Evolutionary conservation across 2,888 invertebrate species (phyloP), one percentile per base, ranked within the genome.

Genomic region (Siphonodentalium dalli): DNA sequence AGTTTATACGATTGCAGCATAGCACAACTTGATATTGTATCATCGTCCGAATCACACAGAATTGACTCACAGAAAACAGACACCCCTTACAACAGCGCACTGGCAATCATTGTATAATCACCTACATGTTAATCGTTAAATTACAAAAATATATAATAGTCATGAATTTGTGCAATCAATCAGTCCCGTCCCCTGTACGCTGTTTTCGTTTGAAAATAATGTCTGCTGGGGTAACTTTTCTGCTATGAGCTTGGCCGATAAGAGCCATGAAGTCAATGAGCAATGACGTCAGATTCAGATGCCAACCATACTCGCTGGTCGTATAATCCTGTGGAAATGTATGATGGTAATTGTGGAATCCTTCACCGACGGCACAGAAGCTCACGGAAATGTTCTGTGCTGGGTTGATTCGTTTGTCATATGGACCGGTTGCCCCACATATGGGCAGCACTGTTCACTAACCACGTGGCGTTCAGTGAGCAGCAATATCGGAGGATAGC

Each of bases 261-360:
- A 87, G 87, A 11, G 91, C 89, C 82, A 90, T 90, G 74, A 90
- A 86, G 77, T 92, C 90, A 66, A 92, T 90, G 77, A 92, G 89
- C 11, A 85, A 83, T 0, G 90, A 89, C 0, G 91, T 90, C 67
- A 89, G 84, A 78, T 92, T 92, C 20, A 88, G 81, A 54, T 86
- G 61, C 72, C 75, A 78, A 42, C 91, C 91, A n/a, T 91, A 84
- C 79, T 95, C 94, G 6, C 92, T 89, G 24, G 93, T 90, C 74
- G 91, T 90, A 85, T 94, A 94, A 81, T 94, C 94, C 89, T 91
- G 92, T 0, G 93, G 93, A 82, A 94, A 94, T 0, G 90, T 89
- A 82, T 94, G 94, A 79, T 94, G 94, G 81, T 92, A 94, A 83
- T 94, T 94, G 84, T 94, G 94, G 90, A 92, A 95, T 4, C 94